These are phyloP conservation scores for Microplitis manilae DNA, from an alignment of 2,888 invertebrate genomes.

Conservation along the genomic window DNA sequence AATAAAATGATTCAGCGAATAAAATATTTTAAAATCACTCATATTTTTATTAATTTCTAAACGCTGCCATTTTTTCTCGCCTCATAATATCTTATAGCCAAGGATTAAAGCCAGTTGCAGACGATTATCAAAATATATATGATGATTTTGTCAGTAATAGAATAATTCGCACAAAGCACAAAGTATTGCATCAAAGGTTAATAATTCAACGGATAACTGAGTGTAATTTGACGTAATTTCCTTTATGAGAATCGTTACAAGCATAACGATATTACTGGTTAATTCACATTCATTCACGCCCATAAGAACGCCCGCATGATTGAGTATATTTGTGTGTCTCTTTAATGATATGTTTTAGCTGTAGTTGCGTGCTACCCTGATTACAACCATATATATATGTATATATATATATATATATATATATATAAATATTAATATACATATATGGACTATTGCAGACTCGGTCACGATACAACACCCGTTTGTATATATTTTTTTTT, in stretches of 20 bases:
- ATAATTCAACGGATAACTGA: neutral
- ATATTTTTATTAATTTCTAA: neutral
- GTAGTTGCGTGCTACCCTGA: slow-evolving; percentile 25
- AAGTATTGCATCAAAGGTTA: slow-evolving; percentile 4
- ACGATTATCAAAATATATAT: neutral
- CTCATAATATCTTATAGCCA: neutral
- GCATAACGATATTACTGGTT: neutral
- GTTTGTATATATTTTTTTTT: slow-evolving; percentile 2
- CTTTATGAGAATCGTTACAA: neutral
- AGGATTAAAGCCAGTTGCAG: neutral
- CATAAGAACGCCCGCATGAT: slow-evolving; percentile 16
- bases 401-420: slow-evolving; percentile 1
- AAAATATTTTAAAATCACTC: neutral
- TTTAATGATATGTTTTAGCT: neutral
- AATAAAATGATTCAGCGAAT: neutral
- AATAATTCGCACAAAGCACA: neutral
- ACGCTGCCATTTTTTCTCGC: neutral
- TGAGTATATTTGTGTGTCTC: neutral
- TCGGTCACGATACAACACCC: slow-evolving; percentile 37
- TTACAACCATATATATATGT: slow-evolving; percentile 17
- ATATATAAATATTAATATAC: slow-evolving; percentile 5
- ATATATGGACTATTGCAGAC: slow-evolving; percentile 7
- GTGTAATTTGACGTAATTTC: slow-evolving; percentile 2
- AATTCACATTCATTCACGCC: neutral
- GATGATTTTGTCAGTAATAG: neutral